phyloP scores from a whole-genome alignment of 2,888 invertebrate genomes.

The Drosophila testacea region DNA sequence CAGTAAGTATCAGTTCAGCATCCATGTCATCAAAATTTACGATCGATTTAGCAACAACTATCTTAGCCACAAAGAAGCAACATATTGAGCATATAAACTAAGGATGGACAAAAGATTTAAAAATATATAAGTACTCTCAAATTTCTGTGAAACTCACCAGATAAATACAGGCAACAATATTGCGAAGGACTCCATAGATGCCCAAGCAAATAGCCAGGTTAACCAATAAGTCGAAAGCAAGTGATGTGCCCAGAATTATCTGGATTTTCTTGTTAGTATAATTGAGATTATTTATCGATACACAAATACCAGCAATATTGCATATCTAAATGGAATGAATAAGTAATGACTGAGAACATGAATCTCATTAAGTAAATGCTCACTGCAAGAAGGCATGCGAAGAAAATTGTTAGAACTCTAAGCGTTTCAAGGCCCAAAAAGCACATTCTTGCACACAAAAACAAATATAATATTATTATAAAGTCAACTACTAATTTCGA shows the following conservation, averaged over 20 bases:
- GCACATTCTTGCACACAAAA: conserved; percentile 20
- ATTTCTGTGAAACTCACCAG: conserved; percentile 13
- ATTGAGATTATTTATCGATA: conserved; percentile 10
- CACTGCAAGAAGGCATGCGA: conserved; percentile 22
- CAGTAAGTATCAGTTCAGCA: background rate
- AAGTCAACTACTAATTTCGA: background rate
- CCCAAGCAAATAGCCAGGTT: conserved; percentile 25
- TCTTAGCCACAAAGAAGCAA: conserved; percentile 34
- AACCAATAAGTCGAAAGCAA: conserved; percentile 22
- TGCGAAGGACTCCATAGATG: conserved; percentile 18
- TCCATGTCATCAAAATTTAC: background rate
- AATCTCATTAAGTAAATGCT: background rate
- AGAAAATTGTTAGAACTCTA: background rate
- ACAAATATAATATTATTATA: too few relatives aligned
- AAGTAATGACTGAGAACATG: background rate
- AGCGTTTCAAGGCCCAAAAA: conserved; percentile 16
- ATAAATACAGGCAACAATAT: conserved; percentile 8
- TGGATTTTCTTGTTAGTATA: background rate
- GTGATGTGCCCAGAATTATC: conserved; percentile 2
- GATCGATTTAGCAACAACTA: conserved; percentile 17
- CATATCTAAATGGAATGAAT: conserved; percentile 15
- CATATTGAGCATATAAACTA: conserved; percentile 32
- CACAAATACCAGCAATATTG: conserved; percentile 14
- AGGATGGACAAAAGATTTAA: background rate
- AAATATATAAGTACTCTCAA: too few relatives aligned